Evolutionary conservation across 92 coral and sea anemone species (phyloP).

Genomic region (Actinernus sp.): DNA sequence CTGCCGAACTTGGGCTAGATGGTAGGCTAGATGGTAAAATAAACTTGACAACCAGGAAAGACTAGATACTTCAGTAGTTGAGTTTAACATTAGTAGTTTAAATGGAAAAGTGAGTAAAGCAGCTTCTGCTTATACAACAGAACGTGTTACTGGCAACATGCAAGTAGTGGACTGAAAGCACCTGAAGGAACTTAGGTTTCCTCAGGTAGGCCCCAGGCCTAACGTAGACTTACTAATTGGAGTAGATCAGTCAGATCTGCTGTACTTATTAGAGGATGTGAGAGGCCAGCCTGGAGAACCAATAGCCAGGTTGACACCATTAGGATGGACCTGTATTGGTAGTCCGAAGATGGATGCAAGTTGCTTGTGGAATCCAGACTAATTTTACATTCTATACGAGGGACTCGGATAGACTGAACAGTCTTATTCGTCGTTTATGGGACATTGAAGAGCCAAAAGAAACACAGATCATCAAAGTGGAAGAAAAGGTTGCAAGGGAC

Average conservation of each 20-base stretch:
- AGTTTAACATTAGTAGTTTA: too few relatives aligned
- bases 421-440: conserved; percentile 52
- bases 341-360: too few relatives aligned
- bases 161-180: conserved; percentile 57
- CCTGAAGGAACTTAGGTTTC: too few relatives aligned
- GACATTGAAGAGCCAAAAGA: conserved; percentile 49
- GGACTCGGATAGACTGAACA: conserved; percentile 25
- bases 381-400: conserved; percentile 17
- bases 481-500: conserved; percentile 32
- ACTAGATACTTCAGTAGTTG: too few relatives aligned
- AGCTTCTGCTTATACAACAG: conserved; percentile 55
- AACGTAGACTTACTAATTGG: conserved; percentile 59
- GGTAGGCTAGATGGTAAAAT: conserved; percentile 40
- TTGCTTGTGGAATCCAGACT: too few relatives aligned
- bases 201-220: conserved; percentile 35
- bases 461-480: too few relatives aligned
- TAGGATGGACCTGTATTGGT: too few relatives aligned
- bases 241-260: too few relatives aligned
- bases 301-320: too few relatives aligned
- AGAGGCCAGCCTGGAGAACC: too few relatives aligned
- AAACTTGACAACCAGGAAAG: background rate
- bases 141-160: conserved; percentile 67
- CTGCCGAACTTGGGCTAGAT: conserved; percentile 39
- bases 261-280: too few relatives aligned
- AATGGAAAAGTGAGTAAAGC: too few relatives aligned